Evolutionary conservation across 53 echinoderm and acorn worm genomes (phyloP).

Genomic region (Holothuria leucospilota): DNA sequence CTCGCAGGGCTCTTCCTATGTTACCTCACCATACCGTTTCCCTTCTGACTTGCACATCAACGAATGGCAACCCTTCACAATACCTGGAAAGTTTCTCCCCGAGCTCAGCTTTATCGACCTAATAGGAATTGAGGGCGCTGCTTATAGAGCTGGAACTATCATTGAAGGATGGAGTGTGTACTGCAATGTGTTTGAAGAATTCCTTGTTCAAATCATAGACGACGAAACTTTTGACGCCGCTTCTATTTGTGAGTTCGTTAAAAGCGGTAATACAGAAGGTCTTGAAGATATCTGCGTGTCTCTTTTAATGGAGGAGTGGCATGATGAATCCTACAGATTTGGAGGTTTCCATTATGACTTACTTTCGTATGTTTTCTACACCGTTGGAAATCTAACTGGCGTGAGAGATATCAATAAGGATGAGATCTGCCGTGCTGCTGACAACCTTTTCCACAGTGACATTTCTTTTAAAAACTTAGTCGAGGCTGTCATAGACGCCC

Average conservation of each 20-base stretch:
- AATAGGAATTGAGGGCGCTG: constrained; percentile 5
- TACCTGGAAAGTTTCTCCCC: constrained; percentile 24
- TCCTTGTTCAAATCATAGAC: not conserved
- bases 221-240: constrained; percentile 7
- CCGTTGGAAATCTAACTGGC: not conserved
- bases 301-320: not conserved
- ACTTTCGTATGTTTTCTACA: not conserved
- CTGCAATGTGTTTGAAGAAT: constrained; percentile 27
- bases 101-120: constrained; percentile 18
- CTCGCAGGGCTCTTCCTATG: not conserved
- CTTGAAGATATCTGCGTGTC: constrained; percentile 3
- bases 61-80: constrained; percentile 19
- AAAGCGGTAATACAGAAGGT: not conserved
- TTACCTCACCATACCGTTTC: not conserved
- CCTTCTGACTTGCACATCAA: not conserved
- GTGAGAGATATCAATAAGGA: not conserved
- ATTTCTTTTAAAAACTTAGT: constrained; percentile 10
- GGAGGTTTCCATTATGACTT: not conserved
- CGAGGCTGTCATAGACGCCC: not conserved
- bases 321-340: not conserved
- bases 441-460: not conserved
- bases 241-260: not conserved
- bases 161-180: not conserved
- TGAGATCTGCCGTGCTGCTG: constrained; percentile 11
- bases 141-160: not conserved